These are phyloP conservation scores for Hydractinia echinata DNA, from an alignment of 30 jellyfish, hydroid and myxozoan species.

Conservation along the genomic window DNA sequence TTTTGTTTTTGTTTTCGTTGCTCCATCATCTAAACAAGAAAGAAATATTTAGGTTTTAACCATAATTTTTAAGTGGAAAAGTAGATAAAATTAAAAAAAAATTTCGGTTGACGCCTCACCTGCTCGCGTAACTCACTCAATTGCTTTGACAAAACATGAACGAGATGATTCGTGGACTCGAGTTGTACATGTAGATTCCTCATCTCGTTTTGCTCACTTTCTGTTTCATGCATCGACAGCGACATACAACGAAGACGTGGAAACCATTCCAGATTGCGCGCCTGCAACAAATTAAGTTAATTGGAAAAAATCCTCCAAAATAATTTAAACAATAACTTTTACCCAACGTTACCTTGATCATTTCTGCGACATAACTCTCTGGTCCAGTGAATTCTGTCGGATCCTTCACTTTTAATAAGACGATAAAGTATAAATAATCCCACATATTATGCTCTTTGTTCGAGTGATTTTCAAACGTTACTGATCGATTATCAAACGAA, in stretches of 20 bases:
- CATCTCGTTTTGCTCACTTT: slow-evolving; percentile 85
- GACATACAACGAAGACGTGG: slow-evolving; percentile 98
- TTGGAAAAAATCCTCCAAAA: too few relatives aligned
- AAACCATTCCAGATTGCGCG: slow-evolving; percentile 82
- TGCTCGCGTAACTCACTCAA: slow-evolving; percentile 74
- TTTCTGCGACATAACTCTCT: slow-evolving; percentile 84
- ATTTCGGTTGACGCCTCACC: slow-evolving; percentile 23
- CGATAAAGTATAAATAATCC: slow-evolving; percentile 87
- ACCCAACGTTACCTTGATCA: slow-evolving; percentile 62
- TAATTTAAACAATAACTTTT: too few relatives aligned
- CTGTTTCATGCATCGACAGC: slow-evolving; percentile 82
- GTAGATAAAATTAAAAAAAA: not conserved
- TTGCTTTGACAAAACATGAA: slow-evolving; percentile 69
- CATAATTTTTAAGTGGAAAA: not conserved
- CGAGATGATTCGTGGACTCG: slow-evolving; percentile 70
- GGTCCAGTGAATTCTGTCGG: slow-evolving; percentile 99
- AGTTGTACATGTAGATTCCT: slow-evolving; percentile 73
- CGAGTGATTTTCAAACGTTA: slow-evolving; percentile 88
- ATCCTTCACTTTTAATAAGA: slow-evolving; percentile 84
- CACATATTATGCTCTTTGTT: slow-evolving; percentile 92
- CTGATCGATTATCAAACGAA: slow-evolving; percentile 77
- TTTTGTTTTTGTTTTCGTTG: slow-evolving; percentile 90
- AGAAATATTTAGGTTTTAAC: not conserved
- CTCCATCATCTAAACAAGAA: slow-evolving; percentile 74
- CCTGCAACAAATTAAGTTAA: slow-evolving; percentile 31